Evolutionary conservation across 2,113 vertebrate species (phyloP), one percentile per base, ranked within the genome.

Genomic region (Beaufortia kweichowensis): DNA sequence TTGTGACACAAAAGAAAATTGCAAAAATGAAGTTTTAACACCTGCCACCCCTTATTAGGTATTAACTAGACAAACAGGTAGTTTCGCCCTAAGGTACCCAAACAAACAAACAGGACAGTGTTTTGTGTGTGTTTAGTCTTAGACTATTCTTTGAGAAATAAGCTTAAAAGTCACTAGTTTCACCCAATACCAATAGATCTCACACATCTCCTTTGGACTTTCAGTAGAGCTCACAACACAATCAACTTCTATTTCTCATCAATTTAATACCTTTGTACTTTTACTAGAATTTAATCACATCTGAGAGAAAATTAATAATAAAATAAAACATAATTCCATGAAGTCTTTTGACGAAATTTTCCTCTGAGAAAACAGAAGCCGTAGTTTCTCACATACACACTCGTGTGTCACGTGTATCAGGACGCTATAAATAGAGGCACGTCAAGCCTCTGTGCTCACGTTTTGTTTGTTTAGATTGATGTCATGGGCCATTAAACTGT

Each of bases 391-490:
- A 55, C 17, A 23, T 48, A 29, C 2, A 53, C 26, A 39, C 10
- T 33, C 53, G 15, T 9, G 33, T 8, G 10, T 68, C 53, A 41
- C 21, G 15, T 17, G 43, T 15, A 57, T 15, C 14, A 41, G 21
- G 1, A 39, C 23, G 21, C 35, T 57, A 62, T 26, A 63, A 39
- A 70, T 56, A 70, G 19, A 24, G 5, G 6, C 0, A 39, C 14
- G 50, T 56, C 21, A 24, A 14, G 2, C 68, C 14, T 39, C 21
- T 17, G 31, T 14, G 29, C 48, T 56, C 48, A 55, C 46, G 50
- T 64, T 55, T 50, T 55, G 19, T 69, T n/a, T 69, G 29, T 69
- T 69, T 71, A 57, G 28, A 39, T 53, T 66, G 43, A 65, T 28
- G 50, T 28, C 33, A 55, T 50, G 61, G 8, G 8, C 29, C 9